Conservation (phyloP, 2,888 invertebrate species). For the Zaprionus bogoriensis region DNA sequence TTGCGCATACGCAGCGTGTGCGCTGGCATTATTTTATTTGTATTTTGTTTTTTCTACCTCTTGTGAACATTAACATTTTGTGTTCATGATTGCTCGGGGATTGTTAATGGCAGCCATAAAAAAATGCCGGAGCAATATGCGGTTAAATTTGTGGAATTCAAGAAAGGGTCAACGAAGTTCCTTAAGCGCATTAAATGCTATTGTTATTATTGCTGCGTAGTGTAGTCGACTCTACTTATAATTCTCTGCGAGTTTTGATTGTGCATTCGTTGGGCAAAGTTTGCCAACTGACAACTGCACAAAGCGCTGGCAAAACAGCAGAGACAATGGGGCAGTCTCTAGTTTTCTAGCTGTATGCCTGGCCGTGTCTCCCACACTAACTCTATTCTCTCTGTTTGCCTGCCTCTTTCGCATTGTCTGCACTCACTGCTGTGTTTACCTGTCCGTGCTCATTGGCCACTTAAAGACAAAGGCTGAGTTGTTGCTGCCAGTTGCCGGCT, state of each 20-base stretch:
- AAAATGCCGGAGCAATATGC: conserved; percentile 19
- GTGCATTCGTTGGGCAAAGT: background rate
- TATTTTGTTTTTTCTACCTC: conserved; percentile 28
- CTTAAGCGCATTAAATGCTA: no score
- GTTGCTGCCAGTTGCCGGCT: conserved; percentile 38
- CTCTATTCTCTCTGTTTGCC: background rate
- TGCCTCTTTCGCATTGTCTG: background rate
- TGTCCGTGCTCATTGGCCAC: conserved; percentile 64
- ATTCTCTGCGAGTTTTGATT: no score
- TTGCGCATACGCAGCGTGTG: conserved; percentile 50
- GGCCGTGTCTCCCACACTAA: no score
- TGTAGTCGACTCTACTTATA: no score
- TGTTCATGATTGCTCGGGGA: conserved; percentile 16
- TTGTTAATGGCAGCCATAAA: conserved; percentile 23
- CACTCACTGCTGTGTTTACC: conserved; percentile 20
- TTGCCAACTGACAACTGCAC: no score
- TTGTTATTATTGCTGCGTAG: no score
- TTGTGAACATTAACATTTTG: conserved; percentile 55
- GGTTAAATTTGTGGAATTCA: conserved; percentile 17
- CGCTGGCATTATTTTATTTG: background rate
- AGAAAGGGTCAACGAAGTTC: background rate
- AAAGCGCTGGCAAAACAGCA: no score
- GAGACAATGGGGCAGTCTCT: no score
- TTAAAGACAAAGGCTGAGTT: conserved; percentile 60
- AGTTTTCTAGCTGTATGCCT: background rate